A percentile compares a stretch with the other conserved stretches of the same genome.
Evolutionary conservation across 1,140 invertebrate species (phyloP).

Genomic region (Ladona fulva): DNA sequence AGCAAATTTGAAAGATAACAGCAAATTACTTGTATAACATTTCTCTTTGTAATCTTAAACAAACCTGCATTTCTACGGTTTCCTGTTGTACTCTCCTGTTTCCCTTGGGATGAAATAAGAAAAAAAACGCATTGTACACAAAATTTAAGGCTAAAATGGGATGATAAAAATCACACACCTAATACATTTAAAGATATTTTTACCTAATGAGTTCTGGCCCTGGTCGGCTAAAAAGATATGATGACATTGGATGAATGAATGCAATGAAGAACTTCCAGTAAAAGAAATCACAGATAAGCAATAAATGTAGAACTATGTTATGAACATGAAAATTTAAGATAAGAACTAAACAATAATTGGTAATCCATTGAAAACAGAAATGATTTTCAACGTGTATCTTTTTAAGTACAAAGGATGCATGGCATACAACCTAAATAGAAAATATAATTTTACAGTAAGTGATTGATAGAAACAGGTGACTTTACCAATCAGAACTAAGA

Average conservation of each 20-base stretch:
- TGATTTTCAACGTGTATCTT: too few relatives aligned
- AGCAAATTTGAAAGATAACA: neutral
- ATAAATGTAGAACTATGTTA: too few relatives aligned
- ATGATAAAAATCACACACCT: neutral
- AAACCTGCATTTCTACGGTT: conserved; percentile 13
- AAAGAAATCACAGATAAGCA: too few relatives aligned
- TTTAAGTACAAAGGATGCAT: too few relatives aligned
- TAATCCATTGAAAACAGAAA: too few relatives aligned
- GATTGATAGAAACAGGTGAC: too few relatives aligned
- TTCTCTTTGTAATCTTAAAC: neutral
- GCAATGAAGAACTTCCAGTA: neutral
- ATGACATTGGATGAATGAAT: conserved; percentile 5
- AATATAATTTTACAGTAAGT: too few relatives aligned
- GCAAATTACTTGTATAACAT: neutral
- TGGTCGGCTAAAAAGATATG: neutral
- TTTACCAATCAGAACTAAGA: too few relatives aligned
- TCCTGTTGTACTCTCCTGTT: conserved; percentile 6
- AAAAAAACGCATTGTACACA: conserved; percentile 11
- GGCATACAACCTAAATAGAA: too few relatives aligned
- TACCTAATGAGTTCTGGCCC: neutral
- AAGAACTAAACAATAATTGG: too few relatives aligned
- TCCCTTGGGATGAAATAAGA: conserved; percentile 13
- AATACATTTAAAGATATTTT: neutral
- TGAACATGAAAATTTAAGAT: too few relatives aligned
- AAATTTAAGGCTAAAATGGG: neutral